These are phyloP conservation scores for Mixornis gularis DNA, from an alignment of 2,113 vertebrate species.

Conservation along the genomic window DNA sequence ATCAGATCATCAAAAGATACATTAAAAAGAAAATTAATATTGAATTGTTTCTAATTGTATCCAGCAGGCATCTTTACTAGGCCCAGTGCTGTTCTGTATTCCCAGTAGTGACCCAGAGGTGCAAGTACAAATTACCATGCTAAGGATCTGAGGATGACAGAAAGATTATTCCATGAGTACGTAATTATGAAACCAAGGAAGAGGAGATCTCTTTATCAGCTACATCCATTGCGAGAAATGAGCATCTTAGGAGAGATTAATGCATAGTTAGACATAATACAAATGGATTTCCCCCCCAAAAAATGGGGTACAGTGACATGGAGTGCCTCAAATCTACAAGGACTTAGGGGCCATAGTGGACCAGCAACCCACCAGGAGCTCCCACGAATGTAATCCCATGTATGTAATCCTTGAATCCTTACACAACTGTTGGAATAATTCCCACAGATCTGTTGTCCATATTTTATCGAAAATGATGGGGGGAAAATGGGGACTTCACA, in stretches of 20 bases:
- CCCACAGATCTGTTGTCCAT: constrained; percentile 6
- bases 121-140: background rate
- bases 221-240: background rate
- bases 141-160: background rate
- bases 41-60: background rate
- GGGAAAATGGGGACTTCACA: background rate
- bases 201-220: background rate
- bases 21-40: background rate
- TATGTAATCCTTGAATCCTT: background rate
- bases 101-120: background rate
- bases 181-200: background rate
- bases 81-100: background rate
- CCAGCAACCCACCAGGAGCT: background rate
- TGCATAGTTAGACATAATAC: background rate
- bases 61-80: background rate
- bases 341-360: background rate
- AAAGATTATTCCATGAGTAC: background rate
- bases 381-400: too few relatives aligned
- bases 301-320: background rate
- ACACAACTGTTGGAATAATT: background rate
- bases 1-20: background rate
- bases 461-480: background rate
- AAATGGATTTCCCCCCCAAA: background rate
- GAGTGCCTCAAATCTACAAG: background rate
- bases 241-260: background rate